Percentiles rank a stretch among this genome's conserved stretches.
phyloP scores from a whole-genome alignment of 2,797 vertebrate genomes.

The Melanotaenia maccullochi region DNA sequence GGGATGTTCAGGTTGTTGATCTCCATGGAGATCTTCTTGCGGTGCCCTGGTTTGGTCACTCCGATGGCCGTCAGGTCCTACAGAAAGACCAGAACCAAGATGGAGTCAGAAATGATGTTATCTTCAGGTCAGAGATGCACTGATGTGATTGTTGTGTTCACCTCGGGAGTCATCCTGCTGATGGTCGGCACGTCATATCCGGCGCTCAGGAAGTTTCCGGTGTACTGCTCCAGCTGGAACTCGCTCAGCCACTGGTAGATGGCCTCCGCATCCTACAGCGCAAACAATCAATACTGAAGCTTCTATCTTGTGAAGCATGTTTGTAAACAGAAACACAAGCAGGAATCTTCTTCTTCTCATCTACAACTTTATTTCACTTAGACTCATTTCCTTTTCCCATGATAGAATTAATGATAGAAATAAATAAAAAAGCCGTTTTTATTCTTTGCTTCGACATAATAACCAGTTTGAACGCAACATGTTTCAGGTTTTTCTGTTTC shows the following conservation, averaged over 20 bases:
- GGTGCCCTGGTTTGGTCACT: slow-evolving; percentile 96
- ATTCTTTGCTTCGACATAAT: no score
- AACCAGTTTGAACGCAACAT: no score
- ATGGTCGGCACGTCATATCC: slow-evolving; percentile 96
- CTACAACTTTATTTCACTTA: no score
- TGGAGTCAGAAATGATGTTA: background rate
- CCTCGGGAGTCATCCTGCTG: slow-evolving; percentile 98
- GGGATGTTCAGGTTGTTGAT: slow-evolving; percentile 92
- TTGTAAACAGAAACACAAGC: no score
- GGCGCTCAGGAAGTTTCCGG: slow-evolving; percentile 88
- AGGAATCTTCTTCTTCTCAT: no score
- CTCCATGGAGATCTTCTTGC: slow-evolving; percentile 96
- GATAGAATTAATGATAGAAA: no score
- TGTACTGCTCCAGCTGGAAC: slow-evolving; percentile 95
- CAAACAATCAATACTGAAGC: background rate
- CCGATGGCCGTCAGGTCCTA: slow-evolving; percentile 97
- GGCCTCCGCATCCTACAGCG: slow-evolving; percentile 91
- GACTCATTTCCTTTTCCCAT: no score
- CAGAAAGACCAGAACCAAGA: background rate
- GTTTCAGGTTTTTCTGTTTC: no score
- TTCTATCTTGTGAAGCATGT: no score
- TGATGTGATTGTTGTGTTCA: slow-evolving; percentile 46
- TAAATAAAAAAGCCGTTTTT: no score
- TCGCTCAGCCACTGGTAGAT: slow-evolving; percentile 95
- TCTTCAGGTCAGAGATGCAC: no score